These are phyloP conservation scores for Poeciliopsis paucimaculata DNA, from an alignment of 2,797 vertebrate genomes.

Conservation along the genomic window DNA sequence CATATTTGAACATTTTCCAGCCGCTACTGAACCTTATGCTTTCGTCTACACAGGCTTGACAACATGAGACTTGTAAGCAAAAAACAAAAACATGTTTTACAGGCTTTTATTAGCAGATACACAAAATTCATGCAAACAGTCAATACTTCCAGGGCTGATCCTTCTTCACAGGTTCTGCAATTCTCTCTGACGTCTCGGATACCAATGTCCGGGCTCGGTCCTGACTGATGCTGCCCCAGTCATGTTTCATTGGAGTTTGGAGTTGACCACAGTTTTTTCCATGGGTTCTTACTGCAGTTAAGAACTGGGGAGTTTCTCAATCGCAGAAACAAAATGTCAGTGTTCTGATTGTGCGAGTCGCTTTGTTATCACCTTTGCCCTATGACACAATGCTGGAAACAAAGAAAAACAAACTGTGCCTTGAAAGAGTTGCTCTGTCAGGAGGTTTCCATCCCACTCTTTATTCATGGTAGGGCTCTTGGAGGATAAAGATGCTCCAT, in stretches of 20 bases:
- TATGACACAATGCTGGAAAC: neutral
- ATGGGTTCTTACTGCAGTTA: neutral
- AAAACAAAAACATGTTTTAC: neutral
- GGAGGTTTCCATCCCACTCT: neutral
- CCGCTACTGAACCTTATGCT: neutral
- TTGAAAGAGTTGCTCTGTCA: neutral
- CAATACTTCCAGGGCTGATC: neutral
- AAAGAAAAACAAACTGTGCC: neutral
- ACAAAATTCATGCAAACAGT: neutral
- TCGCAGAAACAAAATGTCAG: neutral
- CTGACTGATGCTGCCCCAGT: neutral
- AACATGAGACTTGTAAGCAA: neutral
- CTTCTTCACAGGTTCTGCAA: neutral
- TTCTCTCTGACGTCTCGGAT: neutral
- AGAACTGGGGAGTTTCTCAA: neutral
- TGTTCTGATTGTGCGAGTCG: neutral
- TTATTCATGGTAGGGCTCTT: neutral
- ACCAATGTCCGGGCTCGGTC: neutral
- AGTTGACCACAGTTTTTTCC: neutral
- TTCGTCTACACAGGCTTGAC: neutral
- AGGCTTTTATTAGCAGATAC: neutral
- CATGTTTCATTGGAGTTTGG: neutral
- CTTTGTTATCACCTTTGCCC: neutral
- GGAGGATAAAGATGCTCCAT: neutral
- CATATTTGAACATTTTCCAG: neutral